These are phyloP conservation scores for Sylvia borin DNA, from an alignment of 2,797 vertebrate genomes.

Conservation along the genomic window DNA sequence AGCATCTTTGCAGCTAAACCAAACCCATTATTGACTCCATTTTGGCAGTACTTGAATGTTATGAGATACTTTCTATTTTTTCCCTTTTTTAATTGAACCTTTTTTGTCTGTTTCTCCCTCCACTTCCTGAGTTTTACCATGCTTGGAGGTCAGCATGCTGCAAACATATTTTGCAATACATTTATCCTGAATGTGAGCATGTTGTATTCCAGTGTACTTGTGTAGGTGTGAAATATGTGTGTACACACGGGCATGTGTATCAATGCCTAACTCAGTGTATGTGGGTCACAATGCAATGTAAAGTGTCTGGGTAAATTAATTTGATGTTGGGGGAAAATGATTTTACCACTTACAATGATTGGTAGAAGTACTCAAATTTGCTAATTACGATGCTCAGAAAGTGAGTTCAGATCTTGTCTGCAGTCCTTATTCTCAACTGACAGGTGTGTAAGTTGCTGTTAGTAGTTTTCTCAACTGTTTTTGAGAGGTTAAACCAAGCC, in stretches of 20 bases:
- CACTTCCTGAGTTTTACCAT: neutral
- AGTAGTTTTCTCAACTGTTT: constrained; percentile 4
- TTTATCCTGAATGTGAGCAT: neutral
- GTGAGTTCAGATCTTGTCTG: neutral
- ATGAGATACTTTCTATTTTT: neutral
- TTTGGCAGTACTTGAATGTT: neutral
- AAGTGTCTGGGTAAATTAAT: neutral
- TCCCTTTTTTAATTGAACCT: neutral
- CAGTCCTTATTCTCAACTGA: neutral
- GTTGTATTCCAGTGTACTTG: neutral
- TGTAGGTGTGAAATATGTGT: neutral
- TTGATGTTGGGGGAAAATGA: neutral
- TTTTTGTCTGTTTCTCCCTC: neutral
- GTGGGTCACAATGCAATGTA: neutral
- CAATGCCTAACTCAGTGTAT: neutral
- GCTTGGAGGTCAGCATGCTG: neutral
- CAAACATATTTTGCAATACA: neutral
- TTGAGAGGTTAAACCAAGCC: neutral
- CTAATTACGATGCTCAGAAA: constrained; percentile 2
- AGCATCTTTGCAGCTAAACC: neutral
- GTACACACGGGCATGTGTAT: accelerated
- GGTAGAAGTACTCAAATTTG: neutral
- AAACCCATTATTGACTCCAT: neutral
- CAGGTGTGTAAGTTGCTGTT: constrained; percentile 2
- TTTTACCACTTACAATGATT: neutral